phyloP scores from a whole-genome alignment of 2,888 invertebrate species.

The Bombyx huttoni region DNA sequence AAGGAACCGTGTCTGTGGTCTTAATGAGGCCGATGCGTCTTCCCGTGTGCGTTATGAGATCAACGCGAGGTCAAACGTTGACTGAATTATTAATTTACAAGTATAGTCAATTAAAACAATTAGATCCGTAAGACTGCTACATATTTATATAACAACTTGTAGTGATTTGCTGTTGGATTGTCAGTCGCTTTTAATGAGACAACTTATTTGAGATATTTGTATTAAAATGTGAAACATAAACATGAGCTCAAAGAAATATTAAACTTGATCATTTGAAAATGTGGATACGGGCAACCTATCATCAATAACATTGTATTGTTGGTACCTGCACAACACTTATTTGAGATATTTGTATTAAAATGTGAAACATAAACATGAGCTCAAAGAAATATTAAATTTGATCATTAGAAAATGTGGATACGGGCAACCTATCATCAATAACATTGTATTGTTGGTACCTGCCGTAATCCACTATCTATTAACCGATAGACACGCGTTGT shows the following conservation, averaged over 20 bases:
- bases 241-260: no score
- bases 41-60: constrained; percentile 52
- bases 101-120: constrained; percentile 58
- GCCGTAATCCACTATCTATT: constrained; percentile 9
- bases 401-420: no score
- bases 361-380: neutral
- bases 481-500: constrained; percentile 18
- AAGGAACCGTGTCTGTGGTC: constrained; percentile 42
- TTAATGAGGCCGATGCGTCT: constrained; percentile 60
- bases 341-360: constrained; percentile 15
- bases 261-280: no score
- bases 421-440: no score
- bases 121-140: constrained; percentile 13
- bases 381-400: no score
- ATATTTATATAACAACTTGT: neutral
- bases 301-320: no score
- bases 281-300: no score
- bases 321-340: no score
- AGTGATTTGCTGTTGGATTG: neutral
- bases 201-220: constrained; percentile 6
- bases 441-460: no score
- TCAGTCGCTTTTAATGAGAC: neutral
- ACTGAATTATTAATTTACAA: constrained; percentile 62
- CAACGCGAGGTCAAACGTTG: constrained; percentile 50
- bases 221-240: constrained; percentile 13